Evolutionary conservation across 1,140 invertebrate species (phyloP).

Genomic region (Ladona fulva): DNA sequence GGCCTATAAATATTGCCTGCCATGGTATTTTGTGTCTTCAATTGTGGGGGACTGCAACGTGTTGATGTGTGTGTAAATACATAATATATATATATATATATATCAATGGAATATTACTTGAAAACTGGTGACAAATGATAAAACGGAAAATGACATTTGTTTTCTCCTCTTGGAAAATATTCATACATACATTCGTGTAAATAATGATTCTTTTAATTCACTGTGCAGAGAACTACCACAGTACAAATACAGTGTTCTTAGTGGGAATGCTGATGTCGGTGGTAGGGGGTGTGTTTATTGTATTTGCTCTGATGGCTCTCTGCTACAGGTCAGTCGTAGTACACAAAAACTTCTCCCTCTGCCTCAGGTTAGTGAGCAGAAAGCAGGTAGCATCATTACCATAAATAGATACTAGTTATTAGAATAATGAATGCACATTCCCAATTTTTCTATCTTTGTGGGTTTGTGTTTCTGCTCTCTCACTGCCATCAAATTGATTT

Average conservation of each 20-base stretch:
- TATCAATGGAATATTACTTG: background rate
- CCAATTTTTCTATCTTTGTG: conserved; percentile 23
- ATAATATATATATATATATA: background rate
- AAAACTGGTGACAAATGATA: background rate
- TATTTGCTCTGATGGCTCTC: conserved; percentile 95
- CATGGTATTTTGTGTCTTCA: background rate
- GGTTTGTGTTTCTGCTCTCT: conserved; percentile 33
- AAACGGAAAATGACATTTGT: background rate
- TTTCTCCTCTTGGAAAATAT: background rate
- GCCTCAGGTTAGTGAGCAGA: conserved; percentile 87
- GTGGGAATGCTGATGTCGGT: conserved; percentile 95
- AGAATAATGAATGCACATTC: conserved; percentile 14
- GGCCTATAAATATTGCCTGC: background rate
- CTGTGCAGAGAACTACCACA: conserved; percentile 78
- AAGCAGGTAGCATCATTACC: conserved; percentile 17
- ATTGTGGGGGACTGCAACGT: background rate
- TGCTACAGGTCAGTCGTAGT: conserved; percentile 99
- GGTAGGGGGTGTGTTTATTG: conserved; percentile 95
- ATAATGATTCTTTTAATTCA: conserved; percentile 22
- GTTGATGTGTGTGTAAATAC: background rate
- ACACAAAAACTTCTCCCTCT: conserved; percentile 94
- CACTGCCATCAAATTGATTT: background rate
- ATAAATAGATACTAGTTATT: conserved; percentile 15
- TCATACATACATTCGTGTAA: conserved; percentile 6
- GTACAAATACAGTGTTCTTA: conserved; percentile 90